These are phyloP conservation scores for Cardiocondyla obscurior DNA, from an alignment of 1,140 invertebrate genomes.

Conservation along the genomic window DNA sequence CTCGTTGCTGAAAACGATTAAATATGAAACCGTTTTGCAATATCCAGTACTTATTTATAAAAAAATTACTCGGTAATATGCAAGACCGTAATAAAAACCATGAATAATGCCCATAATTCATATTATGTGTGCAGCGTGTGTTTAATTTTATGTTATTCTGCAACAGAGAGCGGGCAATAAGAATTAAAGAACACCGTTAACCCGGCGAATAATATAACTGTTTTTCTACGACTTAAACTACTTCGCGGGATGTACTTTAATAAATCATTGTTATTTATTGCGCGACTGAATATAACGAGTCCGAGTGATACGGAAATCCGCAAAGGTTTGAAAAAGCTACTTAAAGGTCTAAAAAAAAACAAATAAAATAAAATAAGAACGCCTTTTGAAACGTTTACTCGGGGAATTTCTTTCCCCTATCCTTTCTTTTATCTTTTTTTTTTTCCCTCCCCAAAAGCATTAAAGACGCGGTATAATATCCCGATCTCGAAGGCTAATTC, in stretches of 20 bases:
- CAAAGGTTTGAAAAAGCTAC: neutral
- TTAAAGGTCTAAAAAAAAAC: slow-evolving; percentile 20
- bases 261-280: slow-evolving; percentile 26
- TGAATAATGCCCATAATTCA: neutral
- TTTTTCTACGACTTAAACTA: slow-evolving; percentile 17
- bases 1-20: too few species aligned
- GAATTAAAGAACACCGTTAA: slow-evolving; percentile 39
- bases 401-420: neutral
- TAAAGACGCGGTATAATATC: neutral
- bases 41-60: too few species aligned
- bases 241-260: neutral
- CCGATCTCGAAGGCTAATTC: neutral
- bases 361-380: too few species aligned
- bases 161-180: slow-evolving; percentile 21
- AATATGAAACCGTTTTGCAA: too few species aligned
- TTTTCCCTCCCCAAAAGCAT: neutral
- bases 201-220: slow-evolving; percentile 26
- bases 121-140: neutral
- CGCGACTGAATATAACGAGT: neutral
- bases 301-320: neutral
- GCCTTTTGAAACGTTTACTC: neutral
- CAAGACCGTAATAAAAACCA: neutral
- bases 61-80: slow-evolving; percentile 6
- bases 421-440: too few species aligned
- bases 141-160: slow-evolving; percentile 40